phyloP scores from a whole-genome alignment of 2,888 invertebrate genomes.

The Furcula furcula region DNA sequence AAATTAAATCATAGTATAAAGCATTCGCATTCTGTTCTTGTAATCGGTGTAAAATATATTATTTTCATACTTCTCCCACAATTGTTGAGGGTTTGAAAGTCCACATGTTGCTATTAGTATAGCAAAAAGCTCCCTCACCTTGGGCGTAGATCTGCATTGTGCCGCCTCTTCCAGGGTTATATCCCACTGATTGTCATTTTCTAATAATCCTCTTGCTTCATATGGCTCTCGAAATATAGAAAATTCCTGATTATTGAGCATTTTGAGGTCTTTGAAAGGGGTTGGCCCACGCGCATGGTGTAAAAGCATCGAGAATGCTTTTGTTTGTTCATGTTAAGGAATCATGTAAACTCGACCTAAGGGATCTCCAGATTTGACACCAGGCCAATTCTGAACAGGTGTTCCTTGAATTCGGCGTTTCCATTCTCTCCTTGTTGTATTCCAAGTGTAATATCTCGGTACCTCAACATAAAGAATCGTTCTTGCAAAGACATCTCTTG shows the following conservation, averaged over 20 bases:
- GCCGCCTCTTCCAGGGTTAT: no score
- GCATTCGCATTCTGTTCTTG: neutral
- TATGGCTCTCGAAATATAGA: conserved; percentile 30
- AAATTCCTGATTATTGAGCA: conserved; percentile 12
- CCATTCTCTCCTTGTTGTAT: no score
- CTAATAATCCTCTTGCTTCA: conserved; percentile 28
- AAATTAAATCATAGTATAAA: neutral
- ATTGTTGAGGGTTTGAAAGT: conserved; percentile 15
- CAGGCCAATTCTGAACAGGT: no score
- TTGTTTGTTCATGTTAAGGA: conserved; percentile 19
- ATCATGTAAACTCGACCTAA: conserved; percentile 24
- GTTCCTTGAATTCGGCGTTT: no score
- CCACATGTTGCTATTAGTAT: conserved; percentile 17
- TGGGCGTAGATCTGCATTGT: conserved; percentile 15
- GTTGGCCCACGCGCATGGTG: conserved; percentile 23
- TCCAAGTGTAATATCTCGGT: neutral
- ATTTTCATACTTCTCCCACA: conserved; percentile 14
- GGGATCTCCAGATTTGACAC: no score
- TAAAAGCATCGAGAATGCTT: conserved; percentile 26
- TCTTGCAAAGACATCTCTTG: neutral
- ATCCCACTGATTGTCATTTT: no score
- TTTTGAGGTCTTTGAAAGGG: conserved; percentile 16
- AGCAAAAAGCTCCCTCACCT: conserved; percentile 20
- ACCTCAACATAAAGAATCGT: neutral
- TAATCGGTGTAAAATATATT: neutral